Base-by-base conservation (phyloP, 2,888 invertebrate species). In the Epinotia ramella region DNA sequence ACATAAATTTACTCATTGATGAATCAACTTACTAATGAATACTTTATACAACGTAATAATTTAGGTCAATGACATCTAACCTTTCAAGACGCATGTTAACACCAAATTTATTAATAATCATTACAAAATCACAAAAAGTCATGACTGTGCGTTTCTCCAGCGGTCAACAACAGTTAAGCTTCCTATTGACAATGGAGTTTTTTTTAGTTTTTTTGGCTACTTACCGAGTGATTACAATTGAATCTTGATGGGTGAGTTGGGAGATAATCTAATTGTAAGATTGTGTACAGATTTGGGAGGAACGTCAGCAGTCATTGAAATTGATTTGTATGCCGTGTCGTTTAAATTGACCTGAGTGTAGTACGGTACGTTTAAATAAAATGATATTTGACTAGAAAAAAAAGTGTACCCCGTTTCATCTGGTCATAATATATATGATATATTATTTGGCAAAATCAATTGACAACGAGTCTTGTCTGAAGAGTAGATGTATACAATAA, bases 261-360 rank as follows among this genome's bases (percentile, higher is more conserved):
- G 78, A 82, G 87, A 87, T 90, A 90, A 91, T 91, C 89, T 91
- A 90, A 93, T 92, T 91, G 93, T 92, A 86, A 87, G 89, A 86
- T 88, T 89, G 87, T 89, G 77, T 72, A 86, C 84, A 91, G 73
- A 74, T 89, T 85, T 76, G 78, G 83, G 80, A 85, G 76, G 83
- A 81, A 77, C 79, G 72, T 78, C 69, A 12, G 53, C 28, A 12
- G 18, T 62, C 18, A 46, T 62, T 40, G 20, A 46, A 64, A 46
- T 57, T 68, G n/a, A 68, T 44, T 68, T 68, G 40, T 40, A 44
- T 68, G 40, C 7, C 40, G 9, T 40, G 40, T 40, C 40, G 40
- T 40, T 40, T 40, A 9, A 40, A 9, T 40, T 40, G 40, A 40
- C 7, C 9, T 40, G 9, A 9, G 9, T 40, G 7, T 9, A 40